A percentile compares a stretch with the other conserved stretches of the same genome.
phyloP scores from a whole-genome alignment of 35 echinoderm and acorn worm genomes.

The Amphiura filiformis region DNA sequence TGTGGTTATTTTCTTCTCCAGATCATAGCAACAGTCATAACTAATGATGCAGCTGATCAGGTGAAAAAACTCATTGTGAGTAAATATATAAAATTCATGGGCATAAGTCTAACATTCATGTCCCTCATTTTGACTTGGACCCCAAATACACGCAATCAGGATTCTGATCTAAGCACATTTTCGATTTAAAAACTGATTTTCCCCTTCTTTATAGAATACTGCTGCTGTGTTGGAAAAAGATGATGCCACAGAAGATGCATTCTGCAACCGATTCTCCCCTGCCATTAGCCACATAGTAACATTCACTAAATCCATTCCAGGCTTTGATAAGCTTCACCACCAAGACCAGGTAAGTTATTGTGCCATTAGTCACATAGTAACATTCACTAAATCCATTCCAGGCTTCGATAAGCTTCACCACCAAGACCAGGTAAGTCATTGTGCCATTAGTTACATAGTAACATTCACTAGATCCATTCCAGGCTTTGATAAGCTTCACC shows the following conservation, averaged over 20 bases:
- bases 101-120: too few species aligned
- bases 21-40: too few species aligned
- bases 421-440: conserved; percentile 82
- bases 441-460: conserved; percentile 74
- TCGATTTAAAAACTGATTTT: too few species aligned
- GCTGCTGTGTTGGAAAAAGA: background rate
- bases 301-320: conserved; percentile 77
- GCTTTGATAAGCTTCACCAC: conserved; percentile 61
- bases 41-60: too few species aligned
- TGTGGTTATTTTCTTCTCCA: too few species aligned
- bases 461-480: conserved; percentile 74
- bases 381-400: conserved; percentile 76
- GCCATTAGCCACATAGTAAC: conserved; percentile 79
- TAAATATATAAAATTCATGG: too few species aligned
- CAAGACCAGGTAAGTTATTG: conserved; percentile 80
- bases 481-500: conserved; percentile 63
- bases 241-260: conserved; percentile 38
- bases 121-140: too few species aligned
- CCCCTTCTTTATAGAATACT: background rate
- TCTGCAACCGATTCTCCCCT: conserved; percentile 72
- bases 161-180: too few species aligned
- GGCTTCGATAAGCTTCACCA: conserved; percentile 65
- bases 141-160: too few species aligned
- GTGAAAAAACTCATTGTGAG: too few species aligned
- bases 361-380: conserved; percentile 74